Conservation (phyloP, 2,888 invertebrate species). For the Autographa gamma region DNA sequence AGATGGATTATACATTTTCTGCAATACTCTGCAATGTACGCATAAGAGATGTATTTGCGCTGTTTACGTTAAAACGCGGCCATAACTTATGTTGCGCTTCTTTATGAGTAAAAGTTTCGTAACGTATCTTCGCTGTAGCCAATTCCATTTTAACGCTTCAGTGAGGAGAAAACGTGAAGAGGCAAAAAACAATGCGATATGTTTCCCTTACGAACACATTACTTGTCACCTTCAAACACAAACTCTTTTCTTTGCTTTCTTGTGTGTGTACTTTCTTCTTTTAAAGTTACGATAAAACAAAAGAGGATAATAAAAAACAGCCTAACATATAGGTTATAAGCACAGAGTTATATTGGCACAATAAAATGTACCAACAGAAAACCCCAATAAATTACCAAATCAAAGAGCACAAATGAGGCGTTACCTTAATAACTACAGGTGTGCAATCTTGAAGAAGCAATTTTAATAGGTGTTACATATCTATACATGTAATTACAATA, state of each 20-base stretch:
- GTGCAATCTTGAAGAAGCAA: not conserved
- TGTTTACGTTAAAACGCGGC: slow-evolving; percentile 1
- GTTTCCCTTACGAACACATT: not conserved
- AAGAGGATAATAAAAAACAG: not conserved
- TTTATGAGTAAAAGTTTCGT: not conserved
- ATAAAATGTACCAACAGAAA: not conserved
- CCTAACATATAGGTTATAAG: no score
- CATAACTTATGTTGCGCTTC: not conserved
- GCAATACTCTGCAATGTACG: slow-evolving; percentile 28
- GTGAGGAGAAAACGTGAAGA: not conserved
- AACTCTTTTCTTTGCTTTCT: not conserved
- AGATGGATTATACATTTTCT: slow-evolving; percentile 26
- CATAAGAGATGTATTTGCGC: slow-evolving; percentile 14
- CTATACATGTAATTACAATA: not conserved
- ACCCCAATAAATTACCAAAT: not conserved
- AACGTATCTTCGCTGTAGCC: not conserved
- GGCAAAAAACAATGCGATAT: not conserved
- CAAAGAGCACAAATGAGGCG: not conserved
- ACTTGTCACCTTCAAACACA: not conserved
- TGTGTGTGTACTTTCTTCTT: no score
- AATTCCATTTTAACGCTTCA: not conserved
- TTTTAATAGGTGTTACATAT: not conserved
- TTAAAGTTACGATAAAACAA: no score
- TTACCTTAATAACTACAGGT: not conserved
- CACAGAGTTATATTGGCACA: not conserved